Percentiles rank a stretch among this genome's conserved stretches.
Conservation (phyloP, 1,140 invertebrate genomes). For the Probaryconus sp. region DNA sequence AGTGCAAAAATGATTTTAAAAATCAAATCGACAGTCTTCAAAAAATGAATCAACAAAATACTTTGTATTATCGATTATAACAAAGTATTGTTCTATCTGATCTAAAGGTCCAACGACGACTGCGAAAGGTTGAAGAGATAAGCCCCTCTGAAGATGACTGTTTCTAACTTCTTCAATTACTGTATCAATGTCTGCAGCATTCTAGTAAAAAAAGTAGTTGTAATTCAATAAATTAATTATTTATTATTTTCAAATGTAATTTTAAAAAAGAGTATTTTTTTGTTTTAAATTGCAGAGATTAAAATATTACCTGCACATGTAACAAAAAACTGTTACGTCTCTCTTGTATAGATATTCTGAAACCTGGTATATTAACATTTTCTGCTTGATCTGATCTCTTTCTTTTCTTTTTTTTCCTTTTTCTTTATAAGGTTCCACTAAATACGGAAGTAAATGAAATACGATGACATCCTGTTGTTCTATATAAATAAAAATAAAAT, state of each 20-base stretch:
- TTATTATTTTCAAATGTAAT: too few species aligned
- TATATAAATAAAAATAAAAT: too few species aligned
- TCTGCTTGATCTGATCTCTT: background rate
- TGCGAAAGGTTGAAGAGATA: constrained; percentile 16
- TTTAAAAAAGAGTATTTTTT: too few species aligned
- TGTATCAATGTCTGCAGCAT: constrained; percentile 19
- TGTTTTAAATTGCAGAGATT: too few species aligned
- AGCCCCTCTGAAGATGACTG: background rate
- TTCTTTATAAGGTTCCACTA: too few species aligned
- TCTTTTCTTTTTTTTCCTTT: constrained; percentile 9
- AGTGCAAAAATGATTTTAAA: constrained; percentile 24
- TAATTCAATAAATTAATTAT: too few species aligned
- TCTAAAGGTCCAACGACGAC: constrained; percentile 20
- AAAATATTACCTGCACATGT: too few species aligned
- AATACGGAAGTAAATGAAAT: too few species aligned
- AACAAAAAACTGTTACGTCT: constrained; percentile 24
- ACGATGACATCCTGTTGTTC: too few species aligned
- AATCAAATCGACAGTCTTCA: constrained; percentile 17
- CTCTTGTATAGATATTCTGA: constrained; percentile 19
- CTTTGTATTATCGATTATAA: constrained; percentile 17
- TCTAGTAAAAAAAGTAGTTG: too few species aligned
- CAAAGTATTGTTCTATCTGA: constrained; percentile 30
- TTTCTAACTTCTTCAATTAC: background rate
- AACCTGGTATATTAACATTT: too few species aligned
- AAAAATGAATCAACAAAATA: constrained; percentile 14